phyloP scores from a whole-genome alignment of 2,113 vertebrate species.

The Gymnobelideus leadbeateri region DNA sequence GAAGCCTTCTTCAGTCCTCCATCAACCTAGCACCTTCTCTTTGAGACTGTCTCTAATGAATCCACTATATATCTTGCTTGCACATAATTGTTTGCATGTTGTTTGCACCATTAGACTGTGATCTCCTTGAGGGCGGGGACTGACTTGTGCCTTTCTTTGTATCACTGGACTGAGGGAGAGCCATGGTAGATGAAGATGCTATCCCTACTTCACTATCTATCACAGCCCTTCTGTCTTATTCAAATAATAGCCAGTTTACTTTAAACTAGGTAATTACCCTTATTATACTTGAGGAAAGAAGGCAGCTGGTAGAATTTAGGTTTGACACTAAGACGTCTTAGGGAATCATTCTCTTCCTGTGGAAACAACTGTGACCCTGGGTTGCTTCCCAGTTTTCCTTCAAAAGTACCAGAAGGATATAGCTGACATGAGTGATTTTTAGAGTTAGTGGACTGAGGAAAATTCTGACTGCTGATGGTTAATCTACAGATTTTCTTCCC shows the following conservation, averaged over 20 bases:
- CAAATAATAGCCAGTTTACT: background rate
- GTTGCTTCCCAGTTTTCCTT: background rate
- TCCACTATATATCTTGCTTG: background rate
- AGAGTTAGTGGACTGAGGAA: background rate
- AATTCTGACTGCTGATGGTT: background rate
- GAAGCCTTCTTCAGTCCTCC: background rate
- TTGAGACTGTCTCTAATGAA: background rate
- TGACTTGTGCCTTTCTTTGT: background rate
- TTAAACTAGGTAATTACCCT: background rate
- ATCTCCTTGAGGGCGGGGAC: background rate
- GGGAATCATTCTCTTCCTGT: background rate
- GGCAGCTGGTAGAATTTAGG: background rate
- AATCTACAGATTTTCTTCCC: background rate
- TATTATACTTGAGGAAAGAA: background rate
- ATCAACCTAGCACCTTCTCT: background rate
- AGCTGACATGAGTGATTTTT: background rate
- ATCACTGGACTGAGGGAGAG: background rate
- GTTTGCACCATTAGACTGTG: too few species aligned
- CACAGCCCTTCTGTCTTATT: background rate
- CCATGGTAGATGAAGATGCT: background rate
- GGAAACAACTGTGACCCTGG: background rate
- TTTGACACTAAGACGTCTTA: background rate
- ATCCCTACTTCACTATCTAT: background rate
- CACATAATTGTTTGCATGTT: background rate
- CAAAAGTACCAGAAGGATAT: background rate